Evolutionary conservation across 1,140 invertebrate genomes (phyloP).

Genomic region (Aplysia californica): DNA sequence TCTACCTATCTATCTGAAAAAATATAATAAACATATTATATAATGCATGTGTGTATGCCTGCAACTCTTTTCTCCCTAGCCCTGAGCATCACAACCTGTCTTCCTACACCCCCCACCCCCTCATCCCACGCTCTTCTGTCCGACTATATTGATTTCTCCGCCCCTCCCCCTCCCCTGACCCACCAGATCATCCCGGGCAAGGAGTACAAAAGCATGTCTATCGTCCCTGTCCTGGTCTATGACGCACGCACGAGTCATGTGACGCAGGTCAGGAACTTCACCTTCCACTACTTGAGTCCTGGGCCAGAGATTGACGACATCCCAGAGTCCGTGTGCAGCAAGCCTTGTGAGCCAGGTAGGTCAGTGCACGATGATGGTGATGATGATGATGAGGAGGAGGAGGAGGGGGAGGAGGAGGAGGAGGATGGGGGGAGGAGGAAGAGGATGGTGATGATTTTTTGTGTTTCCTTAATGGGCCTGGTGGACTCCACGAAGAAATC

Average conservation of each 20-base stretch:
- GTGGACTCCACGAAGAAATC: no score
- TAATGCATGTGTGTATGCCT: no score
- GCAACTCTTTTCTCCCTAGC: neutral
- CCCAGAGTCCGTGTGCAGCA: slow-evolving; percentile 40
- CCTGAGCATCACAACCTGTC: neutral
- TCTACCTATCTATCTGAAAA: no score
- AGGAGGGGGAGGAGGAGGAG: no score
- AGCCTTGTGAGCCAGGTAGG: slow-evolving; percentile 26
- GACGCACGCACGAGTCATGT: neutral
- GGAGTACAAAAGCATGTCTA: neutral
- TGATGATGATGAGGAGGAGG: no score
- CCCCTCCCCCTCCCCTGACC: neutral
- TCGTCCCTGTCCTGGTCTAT: neutral
- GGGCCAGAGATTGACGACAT: neutral
- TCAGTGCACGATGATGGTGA: no score
- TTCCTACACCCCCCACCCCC: neutral
- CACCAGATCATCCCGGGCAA: neutral
- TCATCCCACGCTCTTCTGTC: neutral
- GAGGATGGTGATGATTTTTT: no score
- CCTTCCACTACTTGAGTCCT: neutral
- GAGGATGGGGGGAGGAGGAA: no score
- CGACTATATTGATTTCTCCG: neutral
- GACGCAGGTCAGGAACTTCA: neutral
- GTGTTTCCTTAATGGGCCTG: no score
- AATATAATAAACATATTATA: no score